Conservation (phyloP, 1,140 invertebrate genomes). For the Drosophila ficusphila region DNA sequence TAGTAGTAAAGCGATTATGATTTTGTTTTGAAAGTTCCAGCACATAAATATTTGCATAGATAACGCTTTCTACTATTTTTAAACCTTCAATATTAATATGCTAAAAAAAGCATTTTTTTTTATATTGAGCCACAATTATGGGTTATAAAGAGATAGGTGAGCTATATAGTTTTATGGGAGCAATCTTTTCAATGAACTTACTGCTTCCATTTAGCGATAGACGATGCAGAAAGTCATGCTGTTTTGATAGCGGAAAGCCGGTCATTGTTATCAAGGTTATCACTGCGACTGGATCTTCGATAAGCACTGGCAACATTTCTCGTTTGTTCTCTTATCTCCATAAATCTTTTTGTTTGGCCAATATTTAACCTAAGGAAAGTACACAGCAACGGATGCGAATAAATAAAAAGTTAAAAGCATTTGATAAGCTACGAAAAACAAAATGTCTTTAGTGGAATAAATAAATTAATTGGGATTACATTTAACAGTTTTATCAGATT, state of each 20-base stretch:
- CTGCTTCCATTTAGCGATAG: slow-evolving; percentile 3
- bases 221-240: not conserved
- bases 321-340: slow-evolving; percentile 25
- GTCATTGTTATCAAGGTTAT: slow-evolving; percentile 38
- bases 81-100: too few species aligned
- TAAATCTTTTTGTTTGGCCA: slow-evolving; percentile 34
- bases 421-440: slow-evolving; percentile 21
- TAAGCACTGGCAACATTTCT: slow-evolving; percentile 28
- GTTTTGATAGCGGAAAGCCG: not conserved
- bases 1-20: too few species aligned
- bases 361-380: slow-evolving; percentile 24
- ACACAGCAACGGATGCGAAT: slow-evolving; percentile 42
- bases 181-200: not conserved
- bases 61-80: too few species aligned
- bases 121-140: not conserved
- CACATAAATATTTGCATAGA: too few species aligned
- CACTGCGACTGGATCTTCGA: slow-evolving; percentile 19
- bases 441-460: not conserved
- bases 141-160: not conserved
- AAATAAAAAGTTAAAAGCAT: slow-evolving; percentile 6
- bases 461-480: slow-evolving; percentile 11
- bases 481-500: not conserved
- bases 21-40: too few species aligned
- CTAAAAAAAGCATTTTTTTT: too few species aligned
- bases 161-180: not conserved